These are phyloP conservation scores for Gasterosteus aculeatus DNA, from an alignment of 2,113 vertebrate species.

Conservation along the genomic window DNA sequence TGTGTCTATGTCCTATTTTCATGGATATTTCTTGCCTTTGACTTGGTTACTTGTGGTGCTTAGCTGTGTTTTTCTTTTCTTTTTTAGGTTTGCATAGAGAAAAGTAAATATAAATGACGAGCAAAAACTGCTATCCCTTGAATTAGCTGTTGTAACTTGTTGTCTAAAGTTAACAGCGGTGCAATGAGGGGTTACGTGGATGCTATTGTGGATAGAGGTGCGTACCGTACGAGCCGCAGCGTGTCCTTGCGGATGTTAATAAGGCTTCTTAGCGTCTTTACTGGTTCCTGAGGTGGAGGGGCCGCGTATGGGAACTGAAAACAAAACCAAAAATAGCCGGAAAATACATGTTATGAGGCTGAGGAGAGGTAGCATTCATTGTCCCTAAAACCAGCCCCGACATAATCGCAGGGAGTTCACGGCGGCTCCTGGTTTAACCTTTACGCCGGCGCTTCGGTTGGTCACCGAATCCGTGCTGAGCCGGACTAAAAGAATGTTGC, in stretches of 20 bases:
- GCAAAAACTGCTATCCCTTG: slow-evolving; percentile 1
- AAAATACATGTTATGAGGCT: slow-evolving; percentile 35
- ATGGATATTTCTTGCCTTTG: neutral
- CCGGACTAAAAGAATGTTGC: slow-evolving; percentile 46
- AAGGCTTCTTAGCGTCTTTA: slow-evolving; percentile 95
- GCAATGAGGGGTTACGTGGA: neutral
- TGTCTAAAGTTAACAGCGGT: slow-evolving; percentile 25
- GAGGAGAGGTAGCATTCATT: slow-evolving; percentile 23
- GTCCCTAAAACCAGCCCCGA: slow-evolving; percentile 15
- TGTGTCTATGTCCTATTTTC: neutral
- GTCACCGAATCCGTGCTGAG: slow-evolving; percentile 65
- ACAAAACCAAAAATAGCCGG: slow-evolving; percentile 52
- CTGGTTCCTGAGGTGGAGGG: slow-evolving; percentile 95
- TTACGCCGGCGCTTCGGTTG: too few species aligned
- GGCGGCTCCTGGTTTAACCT: slow-evolving; percentile 55
- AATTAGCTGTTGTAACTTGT: slow-evolving; percentile 2
- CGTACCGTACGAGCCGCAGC: slow-evolving; percentile 91
- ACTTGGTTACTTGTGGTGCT: neutral
- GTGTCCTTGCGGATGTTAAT: slow-evolving; percentile 99
- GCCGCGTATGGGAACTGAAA: slow-evolving; percentile 95
- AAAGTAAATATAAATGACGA: neutral
- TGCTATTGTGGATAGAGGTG: slow-evolving; percentile 8
- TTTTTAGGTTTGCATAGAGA: neutral
- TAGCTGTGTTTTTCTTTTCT: neutral
- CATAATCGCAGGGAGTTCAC: slow-evolving; percentile 40